Base-by-base conservation (phyloP, 2,888 invertebrate genomes). In the Melanotus villosus region DNA sequence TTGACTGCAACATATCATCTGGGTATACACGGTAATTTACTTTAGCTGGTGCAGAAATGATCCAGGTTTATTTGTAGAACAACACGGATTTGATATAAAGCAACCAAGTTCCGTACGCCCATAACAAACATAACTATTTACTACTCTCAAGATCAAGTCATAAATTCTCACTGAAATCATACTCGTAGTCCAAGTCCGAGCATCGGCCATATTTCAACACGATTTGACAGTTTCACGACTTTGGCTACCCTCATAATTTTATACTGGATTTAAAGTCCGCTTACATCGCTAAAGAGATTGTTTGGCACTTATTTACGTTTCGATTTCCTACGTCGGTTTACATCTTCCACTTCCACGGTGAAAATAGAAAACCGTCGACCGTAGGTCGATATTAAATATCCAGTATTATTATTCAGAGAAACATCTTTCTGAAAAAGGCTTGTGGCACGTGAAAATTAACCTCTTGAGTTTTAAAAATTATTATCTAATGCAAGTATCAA, bases 141-240 rank as follows among this genome's bases (percentile, higher is more conserved):
- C 64, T 52, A 38, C 63, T 43, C 34, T 32, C 41, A 68, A 68
- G 64, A 68, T 68, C 54, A 52, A 36, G 64, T 59, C 47, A 57
- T 68, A 68, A 68, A 68, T 68, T 68, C 59, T 43, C 64, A 54
- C 50, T 38, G 41, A 65, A 68, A 68, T 68, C 68, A 69, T 69
- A 69, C 69, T 63, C 59, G 54, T 47, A 65, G 59, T 65, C 45
- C 69, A 60, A 68, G 65, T 70, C 66, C 52, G 41, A 59, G 66
- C 63, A 72, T 63, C 68, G 70, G 62, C 67, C 68, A 74, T 75
- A 75, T 73, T 75, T 75, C 67, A 75, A 56, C 52, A 36, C 65
- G 65, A 73, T 75, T 75, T 74, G 75, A 75, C 75, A 74, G 73
- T 73, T 75, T 75, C 74, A 72, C 72, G 64, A 73, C 68, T 72